Conservation (phyloP, 2,113 vertebrate species). For the Centropristis striata region DNA sequence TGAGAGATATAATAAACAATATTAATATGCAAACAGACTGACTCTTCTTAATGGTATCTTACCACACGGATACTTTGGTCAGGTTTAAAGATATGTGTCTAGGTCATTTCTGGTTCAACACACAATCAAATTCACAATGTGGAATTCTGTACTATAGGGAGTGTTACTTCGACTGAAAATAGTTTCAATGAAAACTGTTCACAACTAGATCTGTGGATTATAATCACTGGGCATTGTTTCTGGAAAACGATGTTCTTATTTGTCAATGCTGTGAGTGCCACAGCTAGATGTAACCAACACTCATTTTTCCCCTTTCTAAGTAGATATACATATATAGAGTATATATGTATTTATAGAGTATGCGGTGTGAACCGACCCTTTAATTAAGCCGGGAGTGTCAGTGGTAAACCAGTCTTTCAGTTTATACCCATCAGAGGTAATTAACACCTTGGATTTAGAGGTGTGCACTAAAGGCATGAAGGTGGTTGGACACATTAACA, state of each 20-base stretch:
- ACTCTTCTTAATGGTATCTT: background rate
- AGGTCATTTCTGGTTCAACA: background rate
- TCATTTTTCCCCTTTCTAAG: too few species aligned
- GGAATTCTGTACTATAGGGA: too few species aligned
- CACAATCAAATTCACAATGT: background rate
- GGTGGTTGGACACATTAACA: background rate
- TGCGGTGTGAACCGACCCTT: background rate
- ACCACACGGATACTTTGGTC: background rate
- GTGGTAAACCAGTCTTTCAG: background rate
- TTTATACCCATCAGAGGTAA: slow-evolving; percentile 2
- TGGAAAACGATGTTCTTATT: too few species aligned
- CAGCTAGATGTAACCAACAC: too few species aligned
- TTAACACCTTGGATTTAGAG: background rate
- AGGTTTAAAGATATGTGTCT: background rate
- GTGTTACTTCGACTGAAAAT: too few species aligned
- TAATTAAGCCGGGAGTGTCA: background rate
- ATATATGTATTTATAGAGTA: too few species aligned
- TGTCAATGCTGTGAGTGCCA: background rate
- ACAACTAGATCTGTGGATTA: too few species aligned
- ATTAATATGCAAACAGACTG: background rate
- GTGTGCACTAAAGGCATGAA: background rate
- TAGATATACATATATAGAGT: too few species aligned
- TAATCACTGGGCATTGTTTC: too few species aligned
- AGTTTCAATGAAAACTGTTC: too few species aligned
- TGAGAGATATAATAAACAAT: background rate